Percentiles rank a stretch among this genome's conserved stretches.
Conservation (phyloP, 2,797 vertebrate species). For the Loriculus beryllinus region DNA sequence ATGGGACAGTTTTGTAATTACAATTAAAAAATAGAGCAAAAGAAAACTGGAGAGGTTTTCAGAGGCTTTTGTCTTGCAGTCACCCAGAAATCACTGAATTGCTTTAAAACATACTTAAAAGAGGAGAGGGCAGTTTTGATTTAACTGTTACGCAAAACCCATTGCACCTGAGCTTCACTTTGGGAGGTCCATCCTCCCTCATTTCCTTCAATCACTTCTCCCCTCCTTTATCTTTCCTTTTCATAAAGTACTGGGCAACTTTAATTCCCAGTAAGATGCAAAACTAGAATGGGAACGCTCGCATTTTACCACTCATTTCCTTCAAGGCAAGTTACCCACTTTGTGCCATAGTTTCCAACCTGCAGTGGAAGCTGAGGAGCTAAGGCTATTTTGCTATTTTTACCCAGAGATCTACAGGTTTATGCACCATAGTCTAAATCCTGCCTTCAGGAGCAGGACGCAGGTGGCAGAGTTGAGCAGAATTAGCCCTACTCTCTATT, state of each 20-base stretch:
- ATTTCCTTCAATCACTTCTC: neutral
- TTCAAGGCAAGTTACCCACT: neutral
- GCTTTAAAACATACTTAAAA: neutral
- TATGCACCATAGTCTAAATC: neutral
- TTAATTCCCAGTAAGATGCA: neutral
- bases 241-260: neutral
- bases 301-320: neutral
- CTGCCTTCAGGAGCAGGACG: neutral
- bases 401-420: neutral
- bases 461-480: constrained; percentile 39
- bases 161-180: neutral
- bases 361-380: neutral
- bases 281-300: neutral
- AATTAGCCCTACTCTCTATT: constrained; percentile 38
- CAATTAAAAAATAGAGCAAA: neutral
- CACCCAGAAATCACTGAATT: constrained; percentile 36
- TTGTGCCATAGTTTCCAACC: constrained; percentile 2
- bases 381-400: neutral
- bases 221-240: neutral
- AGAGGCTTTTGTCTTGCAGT: constrained; percentile 34
- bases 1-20: constrained; percentile 61
- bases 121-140: neutral
- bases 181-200: neutral
- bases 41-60: constrained; percentile 34
- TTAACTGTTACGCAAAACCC: neutral